Conservation (phyloP, 2,797 vertebrate genomes). For the Centroberyx gerrardi region DNA sequence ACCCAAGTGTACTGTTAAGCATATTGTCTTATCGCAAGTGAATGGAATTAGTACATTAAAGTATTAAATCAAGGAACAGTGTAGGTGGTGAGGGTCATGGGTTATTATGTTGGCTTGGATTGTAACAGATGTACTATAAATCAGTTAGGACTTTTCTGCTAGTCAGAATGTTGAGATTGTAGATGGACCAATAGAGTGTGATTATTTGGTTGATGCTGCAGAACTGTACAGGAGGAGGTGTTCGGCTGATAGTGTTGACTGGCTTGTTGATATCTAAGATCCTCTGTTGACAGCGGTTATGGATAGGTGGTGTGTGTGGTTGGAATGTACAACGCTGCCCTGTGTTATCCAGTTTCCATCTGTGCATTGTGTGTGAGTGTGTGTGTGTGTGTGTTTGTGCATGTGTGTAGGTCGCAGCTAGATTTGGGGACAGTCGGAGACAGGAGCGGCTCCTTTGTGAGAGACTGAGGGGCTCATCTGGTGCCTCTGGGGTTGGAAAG, state of each 20-base stretch:
- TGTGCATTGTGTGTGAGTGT: neutral
- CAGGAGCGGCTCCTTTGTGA: constrained; percentile 87
- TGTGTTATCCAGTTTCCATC: constrained; percentile 30
- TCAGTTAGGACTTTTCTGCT: no score
- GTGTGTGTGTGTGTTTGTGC: constrained; percentile 1
- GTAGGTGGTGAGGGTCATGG: no score
- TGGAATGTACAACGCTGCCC: neutral
- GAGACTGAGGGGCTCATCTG: constrained; percentile 85
- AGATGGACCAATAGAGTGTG: no score
- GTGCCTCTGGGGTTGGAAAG: constrained; percentile 88
- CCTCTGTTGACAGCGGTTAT: neutral
- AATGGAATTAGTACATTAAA: no score
- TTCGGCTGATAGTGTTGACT: no score
- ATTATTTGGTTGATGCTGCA: no score
- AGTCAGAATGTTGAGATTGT: no score
- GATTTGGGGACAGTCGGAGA: constrained; percentile 82
- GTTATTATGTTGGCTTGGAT: neutral
- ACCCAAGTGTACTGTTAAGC: no score
- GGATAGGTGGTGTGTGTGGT: neutral
- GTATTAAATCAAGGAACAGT: no score
- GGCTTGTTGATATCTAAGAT: no score
- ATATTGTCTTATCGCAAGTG: no score
- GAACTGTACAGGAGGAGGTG: no score
- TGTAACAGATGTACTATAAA: neutral
- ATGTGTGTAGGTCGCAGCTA: constrained; percentile 81